These are phyloP conservation scores for Lagopus muta DNA, from an alignment of 2,113 vertebrate genomes.

Conservation along the genomic window DNA sequence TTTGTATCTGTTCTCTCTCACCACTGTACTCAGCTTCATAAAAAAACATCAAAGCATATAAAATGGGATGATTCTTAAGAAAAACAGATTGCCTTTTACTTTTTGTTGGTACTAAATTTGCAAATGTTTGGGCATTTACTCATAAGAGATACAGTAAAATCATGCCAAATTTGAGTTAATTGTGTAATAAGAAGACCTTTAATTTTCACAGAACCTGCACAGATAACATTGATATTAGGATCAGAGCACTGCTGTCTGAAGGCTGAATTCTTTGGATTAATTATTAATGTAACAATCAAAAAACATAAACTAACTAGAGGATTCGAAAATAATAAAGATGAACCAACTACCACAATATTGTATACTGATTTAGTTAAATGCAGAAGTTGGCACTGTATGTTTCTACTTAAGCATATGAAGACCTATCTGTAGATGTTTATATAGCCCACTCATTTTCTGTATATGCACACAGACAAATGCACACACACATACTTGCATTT, in stretches of 20 bases:
- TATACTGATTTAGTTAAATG: not conserved
- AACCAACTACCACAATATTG: not conserved
- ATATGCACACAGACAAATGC: fast-evolving
- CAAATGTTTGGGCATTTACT: not conserved
- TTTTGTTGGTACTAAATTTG: not conserved
- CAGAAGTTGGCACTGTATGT: not conserved
- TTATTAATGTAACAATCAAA: not conserved
- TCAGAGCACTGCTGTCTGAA: not conserved
- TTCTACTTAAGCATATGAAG: not conserved
- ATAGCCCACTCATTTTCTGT: not conserved
- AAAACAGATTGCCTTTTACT: not conserved
- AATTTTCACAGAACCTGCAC: not conserved
- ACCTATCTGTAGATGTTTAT: not conserved
- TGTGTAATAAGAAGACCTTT: not conserved
- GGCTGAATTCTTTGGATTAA: not conserved
- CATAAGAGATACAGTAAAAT: not conserved
- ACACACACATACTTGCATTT: not conserved
- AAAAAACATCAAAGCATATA: not conserved
- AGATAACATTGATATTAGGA: not conserved
- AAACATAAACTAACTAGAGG: not conserved
- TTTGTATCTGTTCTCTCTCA: not conserved
- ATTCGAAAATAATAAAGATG: not conserved
- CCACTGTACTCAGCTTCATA: not conserved
- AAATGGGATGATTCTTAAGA: not conserved
- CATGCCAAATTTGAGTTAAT: not conserved